phyloP scores from a whole-genome alignment of 1,140 invertebrate genomes.

The Macrotrachela quadricornifera region DNA sequence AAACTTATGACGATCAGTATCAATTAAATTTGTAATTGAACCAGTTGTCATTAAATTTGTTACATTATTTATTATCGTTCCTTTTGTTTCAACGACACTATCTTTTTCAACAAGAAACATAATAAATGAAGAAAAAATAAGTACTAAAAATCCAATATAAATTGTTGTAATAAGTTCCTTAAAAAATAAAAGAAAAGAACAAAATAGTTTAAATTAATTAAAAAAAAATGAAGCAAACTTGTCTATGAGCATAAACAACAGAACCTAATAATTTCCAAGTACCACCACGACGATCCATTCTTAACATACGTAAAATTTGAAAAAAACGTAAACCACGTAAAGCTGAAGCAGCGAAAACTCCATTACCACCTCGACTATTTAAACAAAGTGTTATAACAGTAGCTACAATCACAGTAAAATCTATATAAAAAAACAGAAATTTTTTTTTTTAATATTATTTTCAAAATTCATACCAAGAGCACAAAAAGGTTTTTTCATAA shows the following conservation, averaged over 20 bases:
- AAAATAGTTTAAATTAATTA: background rate
- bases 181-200: background rate
- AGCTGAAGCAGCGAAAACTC: constrained; percentile 71
- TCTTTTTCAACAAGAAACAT: constrained; percentile 88
- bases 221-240: constrained; percentile 35
- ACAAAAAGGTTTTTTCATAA: constrained; percentile 72
- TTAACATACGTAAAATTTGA: constrained; percentile 81
- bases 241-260: constrained; percentile 76
- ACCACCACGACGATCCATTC: constrained; percentile 73
- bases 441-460: too few relatives aligned
- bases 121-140: constrained; percentile 86
- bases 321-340: constrained; percentile 75
- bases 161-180: constrained; percentile 83
- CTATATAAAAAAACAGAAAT: constrained; percentile 33
- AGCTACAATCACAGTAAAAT: constrained; percentile 71
- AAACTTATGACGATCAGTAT: constrained; percentile 35
- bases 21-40: background rate
- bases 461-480: constrained; percentile 59
- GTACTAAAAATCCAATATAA: constrained; percentile 82
- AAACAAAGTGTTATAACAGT: constrained; percentile 56
- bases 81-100: constrained; percentile 2
- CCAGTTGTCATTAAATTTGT: background rate
- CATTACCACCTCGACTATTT: constrained; percentile 47
- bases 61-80: background rate
- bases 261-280: constrained; percentile 84